Base-by-base conservation (phyloP, 2,797 vertebrate species). In the Pseudochirops corinnae region DNA sequence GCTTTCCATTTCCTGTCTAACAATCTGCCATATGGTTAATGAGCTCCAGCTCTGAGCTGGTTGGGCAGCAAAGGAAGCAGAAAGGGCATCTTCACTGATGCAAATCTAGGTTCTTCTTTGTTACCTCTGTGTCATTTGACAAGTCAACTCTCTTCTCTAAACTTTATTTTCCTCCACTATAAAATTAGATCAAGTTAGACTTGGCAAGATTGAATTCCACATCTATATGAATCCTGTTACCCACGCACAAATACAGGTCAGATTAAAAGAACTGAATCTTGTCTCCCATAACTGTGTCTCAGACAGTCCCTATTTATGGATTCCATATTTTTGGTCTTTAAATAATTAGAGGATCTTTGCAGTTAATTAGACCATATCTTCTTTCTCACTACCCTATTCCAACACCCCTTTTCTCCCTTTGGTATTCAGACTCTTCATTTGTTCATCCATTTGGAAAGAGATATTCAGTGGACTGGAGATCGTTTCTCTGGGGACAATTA, bases 401-500 rank as follows among this genome's bases (percentile, higher is more conserved):
- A 95, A 67, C 56, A 91, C 46, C 0, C 29, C 53, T 55, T 13
- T 29, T 67, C 50, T 92, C 91, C 55, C 39, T 29, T 67, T 74
- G 1, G 33, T 94, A 60, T 95, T 92, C 92, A 90, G 24, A 50
- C 93, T 24, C 50, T 55, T 92, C 96, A 90, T 16, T 90, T 74
- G 91, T 67, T 92, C 92, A 46, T 92, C 94, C 55, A 92, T 96
- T 95, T 94, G 46, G 94, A 93, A 93, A 93, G 90, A 96, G 87
- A 56, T 31, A 91, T 16, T 95, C 67, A 93, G 93, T 56, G 93
- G 90, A 93, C 58, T 18, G 1, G 60, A 91, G 56, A 96, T 26
- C 90, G 93, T 95, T 92, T 93, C 28, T 96, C 91, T 94, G 53
- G 26, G 9, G 55, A 93, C 94, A 96, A 96, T 93, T 97, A 96